Base-by-base conservation (phyloP, 2,113 vertebrate genomes). In the Ancistrus triradiatus region DNA sequence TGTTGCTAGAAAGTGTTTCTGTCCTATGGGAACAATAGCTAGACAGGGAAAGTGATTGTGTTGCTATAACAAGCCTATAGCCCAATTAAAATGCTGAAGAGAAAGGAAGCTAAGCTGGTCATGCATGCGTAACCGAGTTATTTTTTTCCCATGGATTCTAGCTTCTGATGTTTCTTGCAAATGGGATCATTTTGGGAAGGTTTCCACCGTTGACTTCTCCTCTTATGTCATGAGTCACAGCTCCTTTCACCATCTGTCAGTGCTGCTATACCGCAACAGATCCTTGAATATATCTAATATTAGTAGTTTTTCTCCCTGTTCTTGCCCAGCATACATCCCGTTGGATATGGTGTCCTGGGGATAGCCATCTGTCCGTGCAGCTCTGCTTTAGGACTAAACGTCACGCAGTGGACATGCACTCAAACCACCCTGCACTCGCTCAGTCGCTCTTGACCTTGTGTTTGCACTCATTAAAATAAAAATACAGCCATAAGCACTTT, bases 201-300 rank as follows among this genome's bases (percentile, higher is more conserved):
- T n/a, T n/a, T n/a, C n/a, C n/a, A n/a, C n/a, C n/a, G n/a, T n/a
- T n/a, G n/a, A n/a, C n/a, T 27, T 73, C 40, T 67, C 33, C 51
- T 69, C 59, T 68, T 51, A 58, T 78, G 68, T 72, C 67, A 38
- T 65, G 66, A 77, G 74, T 78, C 65, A 74, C 68, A 77, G 63
- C 72, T 77, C 63, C 68, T 63, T 68, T 59, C 22, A 58, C 80
- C 79, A 81, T 85, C 78, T 85, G 79, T 77, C 69, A 66, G 58
- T 69, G 55, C 65, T 73, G 67, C 72, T n/a, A n/a, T 78, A 77
- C 74, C 74, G 72, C 69, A 61, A 76, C 78, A 78, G 77, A 78
- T 60, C 71, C 74, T 81, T 56, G 62, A 67, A 79, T 77, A 78
- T 51, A 64, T 77, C 78, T 83, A 85, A 84, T 83, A 81, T 82